A percentile compares a stretch with the other conserved stretches of the same genome.
These are phyloP conservation scores for Montipora cactus DNA, from an alignment of 64 coral and sea anemone species.

Conservation along the genomic window DNA sequence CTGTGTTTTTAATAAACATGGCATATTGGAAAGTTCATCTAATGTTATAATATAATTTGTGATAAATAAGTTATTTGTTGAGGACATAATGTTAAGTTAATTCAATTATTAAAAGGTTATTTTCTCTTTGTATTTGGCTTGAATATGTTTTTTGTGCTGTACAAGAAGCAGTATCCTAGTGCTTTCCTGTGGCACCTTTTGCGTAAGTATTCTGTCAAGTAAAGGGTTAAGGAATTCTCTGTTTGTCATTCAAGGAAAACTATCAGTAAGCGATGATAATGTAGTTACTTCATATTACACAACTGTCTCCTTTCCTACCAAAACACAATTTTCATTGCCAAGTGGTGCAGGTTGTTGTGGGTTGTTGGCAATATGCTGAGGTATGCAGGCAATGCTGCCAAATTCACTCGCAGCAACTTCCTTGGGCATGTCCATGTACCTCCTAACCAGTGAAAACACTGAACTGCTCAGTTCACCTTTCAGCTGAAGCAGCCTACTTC, in stretches of 20 bases:
- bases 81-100: background rate
- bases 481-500: constrained; percentile 73
- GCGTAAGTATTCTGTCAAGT: background rate
- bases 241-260: background rate
- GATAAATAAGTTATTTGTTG: background rate
- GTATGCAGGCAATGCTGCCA: constrained; percentile 89
- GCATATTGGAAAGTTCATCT: too few relatives aligned
- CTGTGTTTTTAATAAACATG: too few relatives aligned
- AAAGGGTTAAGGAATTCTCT: background rate
- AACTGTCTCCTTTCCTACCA: constrained; percentile 75
- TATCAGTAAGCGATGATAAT: background rate
- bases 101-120: too few relatives aligned
- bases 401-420: constrained; percentile 81
- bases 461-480: constrained; percentile 80
- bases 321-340: constrained; percentile 4
- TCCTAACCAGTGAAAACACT: constrained; percentile 90
- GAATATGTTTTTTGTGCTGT: too few relatives aligned
- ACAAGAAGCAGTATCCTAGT: too few relatives aligned
- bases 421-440: constrained; percentile 84
- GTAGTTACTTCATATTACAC: constrained; percentile 9
- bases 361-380: constrained; percentile 59
- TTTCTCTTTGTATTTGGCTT: too few relatives aligned
- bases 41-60: background rate
- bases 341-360: constrained; percentile 29
- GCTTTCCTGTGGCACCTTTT: background rate